These are phyloP conservation scores for Psittacara wagleri DNA, from an alignment of 2,113 vertebrate genomes.

Conservation along the genomic window DNA sequence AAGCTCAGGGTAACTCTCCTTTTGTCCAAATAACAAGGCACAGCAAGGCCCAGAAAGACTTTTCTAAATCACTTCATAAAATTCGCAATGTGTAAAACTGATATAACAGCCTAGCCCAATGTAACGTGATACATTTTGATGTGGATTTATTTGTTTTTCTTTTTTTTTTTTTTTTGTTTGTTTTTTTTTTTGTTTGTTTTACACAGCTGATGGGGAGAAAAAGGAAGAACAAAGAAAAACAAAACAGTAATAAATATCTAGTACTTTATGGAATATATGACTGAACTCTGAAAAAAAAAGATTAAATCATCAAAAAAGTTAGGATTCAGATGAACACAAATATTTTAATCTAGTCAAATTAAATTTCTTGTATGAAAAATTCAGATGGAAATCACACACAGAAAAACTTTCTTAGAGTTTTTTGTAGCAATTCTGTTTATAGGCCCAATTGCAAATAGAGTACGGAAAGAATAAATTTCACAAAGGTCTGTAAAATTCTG, in stretches of 20 bases:
- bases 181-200: background rate
- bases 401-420: background rate
- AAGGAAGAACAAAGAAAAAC: background rate
- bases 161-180: background rate
- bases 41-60: background rate
- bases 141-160: accelerated
- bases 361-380: background rate
- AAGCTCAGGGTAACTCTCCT: background rate
- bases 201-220: accelerated
- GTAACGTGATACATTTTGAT: background rate
- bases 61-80: background rate
- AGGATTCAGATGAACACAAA: background rate
- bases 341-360: background rate
- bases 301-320: background rate
- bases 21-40: background rate
- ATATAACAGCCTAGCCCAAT: background rate
- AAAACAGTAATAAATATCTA: background rate
- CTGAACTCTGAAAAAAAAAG: background rate
- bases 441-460: background rate
- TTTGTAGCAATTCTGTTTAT: background rate
- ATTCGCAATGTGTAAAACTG: background rate
- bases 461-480: background rate
- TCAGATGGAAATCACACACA: background rate
- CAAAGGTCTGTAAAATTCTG: background rate
- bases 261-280: background rate